Percentiles rank a stretch among this genome's conserved stretches.
These are phyloP conservation scores for Cyanoderma ruficeps DNA, from an alignment of 2,113 vertebrate genomes.

Conservation along the genomic window DNA sequence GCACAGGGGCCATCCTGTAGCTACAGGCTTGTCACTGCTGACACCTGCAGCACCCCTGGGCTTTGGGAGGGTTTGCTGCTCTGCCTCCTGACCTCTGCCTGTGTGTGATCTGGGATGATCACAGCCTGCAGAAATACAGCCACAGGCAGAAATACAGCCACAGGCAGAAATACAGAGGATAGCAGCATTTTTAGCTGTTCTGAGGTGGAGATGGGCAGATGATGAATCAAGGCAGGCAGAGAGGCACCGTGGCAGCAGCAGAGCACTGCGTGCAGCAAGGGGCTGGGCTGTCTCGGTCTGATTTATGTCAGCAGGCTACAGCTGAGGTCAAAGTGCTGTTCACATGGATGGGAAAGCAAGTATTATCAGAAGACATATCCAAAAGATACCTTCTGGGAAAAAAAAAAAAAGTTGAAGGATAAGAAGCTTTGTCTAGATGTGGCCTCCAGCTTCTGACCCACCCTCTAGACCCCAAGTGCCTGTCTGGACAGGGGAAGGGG, in stretches of 20 bases:
- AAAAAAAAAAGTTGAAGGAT: not conserved
- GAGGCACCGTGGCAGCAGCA: not conserved
- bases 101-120: constrained; percentile 24
- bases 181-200: not conserved
- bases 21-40: not conserved
- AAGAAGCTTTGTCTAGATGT: not conserved
- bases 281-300: not conserved
- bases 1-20: not conserved
- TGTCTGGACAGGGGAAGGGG: not conserved
- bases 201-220: not conserved
- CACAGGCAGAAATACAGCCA: not conserved
- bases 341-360: not conserved
- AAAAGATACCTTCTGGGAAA: not conserved
- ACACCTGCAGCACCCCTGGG: not conserved
- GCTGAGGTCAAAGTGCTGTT: not conserved
- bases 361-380: not conserved
- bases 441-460: not conserved
- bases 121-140: constrained; percentile 32
- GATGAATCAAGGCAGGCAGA: not conserved
- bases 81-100: not conserved
- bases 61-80: not conserved
- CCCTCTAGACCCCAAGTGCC: not conserved
- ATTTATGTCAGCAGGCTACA: not conserved
- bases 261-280: rapidly evolving
- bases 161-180: not conserved